Base-by-base conservation (phyloP, 2,113 vertebrate species). In the Brachyistius frenatus region DNA sequence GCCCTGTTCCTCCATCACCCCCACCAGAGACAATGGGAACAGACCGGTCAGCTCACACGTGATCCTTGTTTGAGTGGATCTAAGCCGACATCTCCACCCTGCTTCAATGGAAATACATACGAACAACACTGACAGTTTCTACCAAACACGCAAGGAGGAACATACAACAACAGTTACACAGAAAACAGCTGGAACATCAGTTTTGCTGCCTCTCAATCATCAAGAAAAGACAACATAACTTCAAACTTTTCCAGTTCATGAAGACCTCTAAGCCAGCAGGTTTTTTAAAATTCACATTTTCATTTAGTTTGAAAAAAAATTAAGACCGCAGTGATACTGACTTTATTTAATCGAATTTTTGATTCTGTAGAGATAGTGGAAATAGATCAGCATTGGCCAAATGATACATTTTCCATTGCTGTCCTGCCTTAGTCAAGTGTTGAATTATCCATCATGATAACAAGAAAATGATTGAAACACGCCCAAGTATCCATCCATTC, bases 11-110 rank as follows among this genome's bases (percentile, higher is more conserved):
- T 63, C 61, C 53, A 33, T 58, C 58, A 66, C 30, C 30, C 8
- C 15, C 47, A 33, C 60, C 50, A 37, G 41, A n/a, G 32, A 49
- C 32, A n/a, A 47, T 30, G 36, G 14, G 30, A 58, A 39, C 31
- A 61, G 53, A 70, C 53, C 33, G 13, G 57, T 33, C 31, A 39
- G 36, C 52, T 77, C 69, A 23, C 64, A 50, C 57, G 41, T 13
- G 4, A 74, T 71, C 33, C 39, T 35, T 36, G 50, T 67, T 9
- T 78, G 68, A 72, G 66, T 33, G 33, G 71, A 85, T 73, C 16
- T 37, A 15, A 64, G 47, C 7, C 15, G 31, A 75, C 73, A 57
- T 69, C 82, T 78, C 71, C 82, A 61, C 74, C 74, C 84, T 62
- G 70, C 73, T 53, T 60, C 66, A 70, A 33, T 1, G 31, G 54